Evolutionary conservation across 2,888 invertebrate species (phyloP), one percentile per base, ranked within the genome.

Genomic region (Prionchulus punctatus): DNA sequence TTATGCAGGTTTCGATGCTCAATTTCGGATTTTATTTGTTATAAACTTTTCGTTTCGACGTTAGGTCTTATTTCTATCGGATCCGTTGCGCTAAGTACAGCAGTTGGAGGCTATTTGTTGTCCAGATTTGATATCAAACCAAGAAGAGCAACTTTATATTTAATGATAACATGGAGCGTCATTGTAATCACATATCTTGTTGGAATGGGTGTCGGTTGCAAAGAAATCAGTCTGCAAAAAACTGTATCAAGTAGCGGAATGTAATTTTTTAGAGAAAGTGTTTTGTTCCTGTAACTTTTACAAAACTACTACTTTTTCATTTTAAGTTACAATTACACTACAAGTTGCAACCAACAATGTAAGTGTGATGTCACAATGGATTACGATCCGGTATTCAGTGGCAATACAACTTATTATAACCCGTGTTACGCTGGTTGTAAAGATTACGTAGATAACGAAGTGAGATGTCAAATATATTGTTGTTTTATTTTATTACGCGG

Each of bases 341-440:
- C 71, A 1, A 59, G 63, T 0, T 82, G 82, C 67, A 82, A 82
- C 68, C 57, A 62, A 1, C 75, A 76, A 52, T 83, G 82, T 67
- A 74, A 75, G 31, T 82, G 82, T 66, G 74, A 74, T 1, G 71
- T 73, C 25, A 73, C 79, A 3, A 77, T 78, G 59, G 1, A 25
- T 15, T 83, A 82, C 63, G 76, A 78, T 56, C 83, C 83, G 0
- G 77, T 83, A 30, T 83, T 82, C 64, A 77, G 79, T 1, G 73
- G 73, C 58, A 77, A 76, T 58, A 70, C 75, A 3, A 81, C 80
- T 0, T 84, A 78, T 67, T 84, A 80, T 66, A 82, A 81, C 0
- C 82, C 84, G 0, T 85, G 85, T 69, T 79, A 81, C 64, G 84
- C 84, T 1, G 84, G 84, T 1, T 85, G 84, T 66, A 71, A 70